Conservation (phyloP, 1,140 invertebrate genomes). For the Idris sp. region DNA sequence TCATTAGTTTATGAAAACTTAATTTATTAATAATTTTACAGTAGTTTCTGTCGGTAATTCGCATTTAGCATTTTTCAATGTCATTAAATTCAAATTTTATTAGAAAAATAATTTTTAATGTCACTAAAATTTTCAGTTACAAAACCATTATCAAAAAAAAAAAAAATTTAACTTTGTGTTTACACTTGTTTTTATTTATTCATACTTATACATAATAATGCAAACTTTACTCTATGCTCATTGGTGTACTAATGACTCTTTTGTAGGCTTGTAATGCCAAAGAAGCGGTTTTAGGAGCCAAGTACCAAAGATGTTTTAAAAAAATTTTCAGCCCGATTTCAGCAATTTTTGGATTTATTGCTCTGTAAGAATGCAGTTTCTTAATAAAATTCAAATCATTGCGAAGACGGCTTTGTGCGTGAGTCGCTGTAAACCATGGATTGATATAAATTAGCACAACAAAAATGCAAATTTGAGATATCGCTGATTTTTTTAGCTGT, state of each 20-base stretch:
- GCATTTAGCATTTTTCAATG: no score
- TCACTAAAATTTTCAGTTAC: no score
- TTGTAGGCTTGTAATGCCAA: constrained; percentile 45
- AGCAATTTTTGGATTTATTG: constrained; percentile 10
- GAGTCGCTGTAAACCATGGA: constrained; percentile 57
- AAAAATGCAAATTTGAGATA: constrained; percentile 52
- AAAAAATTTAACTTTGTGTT: no score
- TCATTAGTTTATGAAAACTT: no score
- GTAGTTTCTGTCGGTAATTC: no score
- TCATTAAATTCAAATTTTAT: no score
- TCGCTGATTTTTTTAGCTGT: constrained; percentile 41
- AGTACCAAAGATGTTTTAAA: constrained; percentile 56
- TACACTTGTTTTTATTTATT: no score
- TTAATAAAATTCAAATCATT: constrained; percentile 47
- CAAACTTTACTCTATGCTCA: constrained; percentile 2
- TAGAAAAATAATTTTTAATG: no score
- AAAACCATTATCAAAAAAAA: no score
- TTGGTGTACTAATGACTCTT: constrained; percentile 24
- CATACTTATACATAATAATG: not conserved
- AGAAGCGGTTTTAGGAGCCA: constrained; percentile 39
- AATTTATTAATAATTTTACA: no score
- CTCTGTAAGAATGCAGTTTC: constrained; percentile 4
- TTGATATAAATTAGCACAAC: constrained; percentile 59
- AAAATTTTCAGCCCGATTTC: constrained; percentile 34
- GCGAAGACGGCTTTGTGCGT: constrained; percentile 36